Evolutionary conservation across 2,888 invertebrate genomes (phyloP).

Genomic region (Lasius platythorax): DNA sequence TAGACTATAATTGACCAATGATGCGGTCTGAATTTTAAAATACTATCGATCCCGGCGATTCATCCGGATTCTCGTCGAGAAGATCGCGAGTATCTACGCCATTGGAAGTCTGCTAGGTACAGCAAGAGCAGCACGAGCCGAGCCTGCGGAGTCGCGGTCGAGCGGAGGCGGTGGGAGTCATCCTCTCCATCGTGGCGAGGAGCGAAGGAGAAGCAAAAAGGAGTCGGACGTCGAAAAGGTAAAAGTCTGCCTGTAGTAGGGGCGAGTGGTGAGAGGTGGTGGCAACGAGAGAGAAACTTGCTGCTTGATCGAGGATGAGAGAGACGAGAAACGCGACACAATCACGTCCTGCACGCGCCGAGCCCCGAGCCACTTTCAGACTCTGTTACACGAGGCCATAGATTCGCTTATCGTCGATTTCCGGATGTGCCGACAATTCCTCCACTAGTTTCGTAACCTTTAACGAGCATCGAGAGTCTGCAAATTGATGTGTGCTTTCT

Average conservation of each 20-base stretch:
- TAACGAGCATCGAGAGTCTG: background rate
- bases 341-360: constrained; percentile 86
- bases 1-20: background rate
- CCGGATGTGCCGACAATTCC: constrained; percentile 38
- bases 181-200: constrained; percentile 75
- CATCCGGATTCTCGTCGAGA: background rate
- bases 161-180: constrained; percentile 84
- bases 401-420: constrained; percentile 52
- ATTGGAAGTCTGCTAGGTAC: constrained; percentile 81
- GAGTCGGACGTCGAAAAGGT: constrained; percentile 72
- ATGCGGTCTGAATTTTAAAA: constrained; percentile 24
- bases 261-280: constrained; percentile 69
- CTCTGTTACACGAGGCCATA: constrained; percentile 81
- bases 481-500: background rate
- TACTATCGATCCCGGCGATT: background rate
- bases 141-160: constrained; percentile 77
- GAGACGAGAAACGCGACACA: constrained; percentile 79
- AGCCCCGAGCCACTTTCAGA: constrained; percentile 83
- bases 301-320: constrained; percentile 34
- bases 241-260: constrained; percentile 68
- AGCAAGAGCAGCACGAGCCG: constrained; percentile 81
- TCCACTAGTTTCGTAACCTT: background rate
- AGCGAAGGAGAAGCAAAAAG: constrained; percentile 68
- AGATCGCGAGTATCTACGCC: constrained; percentile 75
- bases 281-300: constrained; percentile 55